These are phyloP conservation scores for Neelides folsomi DNA, from an alignment of 2,888 invertebrate genomes.

Conservation along the genomic window DNA sequence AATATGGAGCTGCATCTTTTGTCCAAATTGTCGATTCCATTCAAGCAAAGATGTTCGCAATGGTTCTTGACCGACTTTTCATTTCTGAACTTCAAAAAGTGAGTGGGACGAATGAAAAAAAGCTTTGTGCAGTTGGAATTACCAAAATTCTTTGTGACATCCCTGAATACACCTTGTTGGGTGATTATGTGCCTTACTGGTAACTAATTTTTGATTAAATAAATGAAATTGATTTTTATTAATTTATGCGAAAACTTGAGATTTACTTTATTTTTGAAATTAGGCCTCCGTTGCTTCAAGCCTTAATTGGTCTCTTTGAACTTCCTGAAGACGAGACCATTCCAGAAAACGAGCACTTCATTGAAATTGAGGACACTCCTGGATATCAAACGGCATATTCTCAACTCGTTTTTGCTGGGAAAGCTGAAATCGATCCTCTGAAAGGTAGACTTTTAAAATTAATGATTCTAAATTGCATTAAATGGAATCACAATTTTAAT, in stretches of 20 bases:
- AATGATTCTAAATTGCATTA: too few relatives aligned
- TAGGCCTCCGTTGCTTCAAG: slow-evolving; percentile 47
- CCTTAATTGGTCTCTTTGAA: slow-evolving; percentile 75
- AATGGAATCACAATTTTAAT: neutral
- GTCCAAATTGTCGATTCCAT: slow-evolving; percentile 70
- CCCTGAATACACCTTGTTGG: slow-evolving; percentile 48
- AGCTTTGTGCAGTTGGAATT: slow-evolving; percentile 81
- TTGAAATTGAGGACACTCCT: slow-evolving; percentile 62
- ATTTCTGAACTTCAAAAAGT: slow-evolving; percentile 78
- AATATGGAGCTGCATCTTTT: slow-evolving; percentile 60
- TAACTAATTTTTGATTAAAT: slow-evolving; percentile 40
- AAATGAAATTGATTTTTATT: neutral
- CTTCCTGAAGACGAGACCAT: slow-evolving; percentile 65
- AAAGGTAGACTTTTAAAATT: slow-evolving; percentile 48
- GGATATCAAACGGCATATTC: slow-evolving; percentile 80
- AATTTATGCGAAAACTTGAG: too few relatives aligned
- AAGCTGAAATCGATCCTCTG: slow-evolving; percentile 58
- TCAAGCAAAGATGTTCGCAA: slow-evolving; percentile 81
- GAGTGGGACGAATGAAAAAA: slow-evolving; percentile 64
- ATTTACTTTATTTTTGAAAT: neutral
- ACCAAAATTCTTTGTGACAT: slow-evolving; percentile 70
- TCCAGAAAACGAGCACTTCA: slow-evolving; percentile 64
- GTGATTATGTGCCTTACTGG: slow-evolving; percentile 49
- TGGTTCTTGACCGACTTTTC: slow-evolving; percentile 83
- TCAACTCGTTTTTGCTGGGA: slow-evolving; percentile 72